Conservation (phyloP, 2,797 vertebrate species). For the Phoxinus dragarum region DNA sequence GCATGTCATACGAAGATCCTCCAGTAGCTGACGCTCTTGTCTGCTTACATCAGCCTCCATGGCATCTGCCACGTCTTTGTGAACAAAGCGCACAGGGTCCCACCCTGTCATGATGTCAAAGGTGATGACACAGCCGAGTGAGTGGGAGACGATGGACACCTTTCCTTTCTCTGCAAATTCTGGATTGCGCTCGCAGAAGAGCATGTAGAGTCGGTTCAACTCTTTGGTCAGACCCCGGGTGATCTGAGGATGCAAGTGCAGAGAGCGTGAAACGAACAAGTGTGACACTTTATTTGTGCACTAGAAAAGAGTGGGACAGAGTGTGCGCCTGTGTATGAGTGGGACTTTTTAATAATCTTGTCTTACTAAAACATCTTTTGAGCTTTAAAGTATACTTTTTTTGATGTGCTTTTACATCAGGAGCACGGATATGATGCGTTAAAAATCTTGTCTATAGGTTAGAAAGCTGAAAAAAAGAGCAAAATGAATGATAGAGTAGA, state of each 20-base stretch:
- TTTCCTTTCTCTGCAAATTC: constrained; percentile 93
- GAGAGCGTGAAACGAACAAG: constrained; percentile 17
- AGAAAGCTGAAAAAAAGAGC: neutral
- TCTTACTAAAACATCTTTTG: too few species aligned
- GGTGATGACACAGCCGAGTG: constrained; percentile 94
- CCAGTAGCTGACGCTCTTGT: constrained; percentile 87
- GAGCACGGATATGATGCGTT: neutral
- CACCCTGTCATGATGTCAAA: constrained; percentile 98
- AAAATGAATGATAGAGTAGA: neutral
- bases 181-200: constrained; percentile 94
- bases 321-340: neutral
- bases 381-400: too few species aligned
- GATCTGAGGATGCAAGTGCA: constrained; percentile 77
- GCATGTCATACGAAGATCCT: constrained; percentile 86
- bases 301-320: neutral
- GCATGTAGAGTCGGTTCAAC: constrained; percentile 91
- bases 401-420: neutral
- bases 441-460: neutral
- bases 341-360: too few species aligned
- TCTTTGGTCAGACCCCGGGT: constrained; percentile 93
- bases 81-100: constrained; percentile 90
- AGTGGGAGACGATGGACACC: constrained; percentile 96
- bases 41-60: constrained; percentile 81
- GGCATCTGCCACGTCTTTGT: constrained; percentile 84
- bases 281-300: constrained; percentile 24